Base-by-base conservation (phyloP, 1,140 invertebrate genomes). In the Pentalonia nigronervosa region DNA sequence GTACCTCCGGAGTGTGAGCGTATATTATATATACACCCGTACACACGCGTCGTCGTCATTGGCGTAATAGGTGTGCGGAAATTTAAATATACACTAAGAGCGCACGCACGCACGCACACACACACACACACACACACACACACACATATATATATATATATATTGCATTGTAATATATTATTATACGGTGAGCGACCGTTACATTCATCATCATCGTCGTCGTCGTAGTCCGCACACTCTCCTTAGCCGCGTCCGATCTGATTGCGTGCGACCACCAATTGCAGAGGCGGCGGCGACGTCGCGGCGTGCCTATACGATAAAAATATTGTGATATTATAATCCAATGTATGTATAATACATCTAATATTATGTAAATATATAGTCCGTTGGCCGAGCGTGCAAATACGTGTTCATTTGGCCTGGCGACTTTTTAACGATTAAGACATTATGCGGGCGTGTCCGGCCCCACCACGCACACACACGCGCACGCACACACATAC, bases 361-460 rank as follows among this genome's bases (percentile, higher is more conserved):
- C 25, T 56, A 67, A 67, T 76, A 76, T 76, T 23, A 76, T 76
- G 60, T 76, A 76, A 76, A 30, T n/a, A 76, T 76, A n/a, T 76
- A 76, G 7, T 8, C 60, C 60, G 60, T 14, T 4, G 30, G n/a
- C 30, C 60, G 30, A 2, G 48, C 67, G 90, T 48, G 60, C 45
- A 81, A 90, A 76, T 76, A 91, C 90, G 90, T 36, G 47, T 91
- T 91, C 36, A 36, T 83, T 91, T 36, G 67, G 90, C 88, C 36
- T 8, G 81, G 45, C 11, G 91, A 41, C 48, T 92, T 92, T 76
- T 84, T 84, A 84, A 92, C 47, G 91, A 92, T 92, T 92, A 92
- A 92, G 91, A 92, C 91, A 92, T 92, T 92, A 92, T 53, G 48
- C 67, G 90, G 90, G 90, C 45, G 90, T 91, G 90, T 45, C 53